phyloP scores from a whole-genome alignment of 1,140 invertebrate species.

The Drosophila watanabei region DNA sequence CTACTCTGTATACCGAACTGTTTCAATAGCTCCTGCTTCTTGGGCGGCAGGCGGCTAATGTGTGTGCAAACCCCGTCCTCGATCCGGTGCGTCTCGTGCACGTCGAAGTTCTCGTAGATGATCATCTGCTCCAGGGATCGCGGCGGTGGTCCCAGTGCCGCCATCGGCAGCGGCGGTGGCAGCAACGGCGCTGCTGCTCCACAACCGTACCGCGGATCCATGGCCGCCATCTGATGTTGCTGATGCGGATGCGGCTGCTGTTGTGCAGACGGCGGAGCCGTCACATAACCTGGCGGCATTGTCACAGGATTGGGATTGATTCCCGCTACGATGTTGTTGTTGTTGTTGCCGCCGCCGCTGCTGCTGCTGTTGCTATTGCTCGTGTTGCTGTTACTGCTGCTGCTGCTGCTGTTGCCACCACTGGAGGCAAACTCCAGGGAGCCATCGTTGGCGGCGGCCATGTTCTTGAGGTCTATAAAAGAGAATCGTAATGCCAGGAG shows the following conservation, averaged over 20 bases:
- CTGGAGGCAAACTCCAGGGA: slow-evolving; percentile 70
- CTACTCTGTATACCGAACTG: slow-evolving; percentile 86
- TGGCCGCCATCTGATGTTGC: slow-evolving; percentile 30
- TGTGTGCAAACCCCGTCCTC: slow-evolving; percentile 84
- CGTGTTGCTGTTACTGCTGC: slow-evolving; percentile 31
- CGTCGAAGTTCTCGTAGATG: slow-evolving; percentile 84
- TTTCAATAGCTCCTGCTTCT: slow-evolving; percentile 85
- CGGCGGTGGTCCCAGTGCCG: slow-evolving; percentile 60
- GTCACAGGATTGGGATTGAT: slow-evolving; percentile 19
- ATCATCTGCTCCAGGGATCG: slow-evolving; percentile 76
- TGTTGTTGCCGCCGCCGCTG: slow-evolving; percentile 35
- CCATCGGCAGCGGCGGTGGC: slow-evolving; percentile 47
- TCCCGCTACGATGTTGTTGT: slow-evolving; percentile 22
- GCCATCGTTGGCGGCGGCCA: slow-evolving; percentile 77
- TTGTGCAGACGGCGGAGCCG: slow-evolving; percentile 9
- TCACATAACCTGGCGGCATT: slow-evolving; percentile 41
- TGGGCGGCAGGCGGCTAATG: slow-evolving; percentile 83
- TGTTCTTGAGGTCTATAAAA: slow-evolving; percentile 81
- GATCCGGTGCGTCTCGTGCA: slow-evolving; percentile 82
- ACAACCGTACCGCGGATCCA: slow-evolving; percentile 62
- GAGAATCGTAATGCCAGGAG: slow-evolving; percentile 51
- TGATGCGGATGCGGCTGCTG: slow-evolving; percentile 32
- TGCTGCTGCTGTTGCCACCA: slow-evolving; percentile 56
- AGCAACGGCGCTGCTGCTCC: slow-evolving; percentile 36
- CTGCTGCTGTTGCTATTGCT: slow-evolving; percentile 35